These are phyloP conservation scores for Arizona elegans DNA, from an alignment of 2,113 vertebrate species.

Conservation along the genomic window DNA sequence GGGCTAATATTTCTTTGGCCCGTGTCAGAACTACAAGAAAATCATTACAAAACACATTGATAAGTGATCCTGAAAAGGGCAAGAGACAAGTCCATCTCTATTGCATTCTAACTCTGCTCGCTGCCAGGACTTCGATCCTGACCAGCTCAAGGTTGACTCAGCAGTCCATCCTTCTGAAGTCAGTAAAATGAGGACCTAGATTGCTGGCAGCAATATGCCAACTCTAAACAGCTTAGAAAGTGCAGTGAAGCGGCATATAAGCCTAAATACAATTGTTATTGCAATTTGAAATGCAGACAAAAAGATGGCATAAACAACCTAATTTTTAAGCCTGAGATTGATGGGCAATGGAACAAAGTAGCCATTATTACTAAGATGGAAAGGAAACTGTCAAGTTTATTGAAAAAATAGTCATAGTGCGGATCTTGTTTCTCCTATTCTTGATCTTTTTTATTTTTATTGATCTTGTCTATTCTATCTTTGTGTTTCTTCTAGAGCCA, in stretches of 20 bases:
- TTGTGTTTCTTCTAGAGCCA: neutral
- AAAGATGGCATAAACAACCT: neutral
- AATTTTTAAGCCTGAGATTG: neutral
- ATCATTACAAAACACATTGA: neutral
- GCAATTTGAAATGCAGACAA: neutral
- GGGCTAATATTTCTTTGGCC: neutral
- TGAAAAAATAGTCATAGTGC: neutral
- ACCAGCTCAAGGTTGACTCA: neutral
- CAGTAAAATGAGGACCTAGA: neutral
- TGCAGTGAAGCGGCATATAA: neutral
- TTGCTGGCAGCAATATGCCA: neutral
- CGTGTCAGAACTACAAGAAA: neutral
- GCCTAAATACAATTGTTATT: neutral
- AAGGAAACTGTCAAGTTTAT: neutral
- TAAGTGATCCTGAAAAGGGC: slow-evolving; percentile 16
- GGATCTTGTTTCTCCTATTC: neutral
- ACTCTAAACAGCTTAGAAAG: neutral
- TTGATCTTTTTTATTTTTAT: neutral
- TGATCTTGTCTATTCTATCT: neutral
- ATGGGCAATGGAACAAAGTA: neutral
- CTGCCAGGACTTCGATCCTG: neutral
- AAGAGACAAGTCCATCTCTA: slow-evolving; percentile 2
- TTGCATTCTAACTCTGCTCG: neutral
- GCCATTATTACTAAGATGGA: neutral
- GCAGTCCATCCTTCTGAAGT: neutral